Conservation (phyloP, 2,888 invertebrate genomes). For the Ryuthela nishihirai region DNA sequence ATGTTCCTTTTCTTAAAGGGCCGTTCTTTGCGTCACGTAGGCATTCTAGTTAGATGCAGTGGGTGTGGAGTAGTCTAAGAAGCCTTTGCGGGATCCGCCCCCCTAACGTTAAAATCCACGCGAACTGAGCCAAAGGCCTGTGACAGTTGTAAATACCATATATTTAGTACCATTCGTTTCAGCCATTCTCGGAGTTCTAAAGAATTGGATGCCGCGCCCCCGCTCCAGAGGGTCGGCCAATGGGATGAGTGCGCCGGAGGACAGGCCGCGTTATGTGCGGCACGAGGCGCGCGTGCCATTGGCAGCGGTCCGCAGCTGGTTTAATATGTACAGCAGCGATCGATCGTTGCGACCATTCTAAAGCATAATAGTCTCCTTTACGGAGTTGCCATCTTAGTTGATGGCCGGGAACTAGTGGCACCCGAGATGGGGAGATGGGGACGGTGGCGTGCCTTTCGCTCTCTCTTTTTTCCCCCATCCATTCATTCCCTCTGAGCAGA, state of each 20-base stretch:
- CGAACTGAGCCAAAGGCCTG: conserved; percentile 30
- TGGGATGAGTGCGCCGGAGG: conserved; percentile 20
- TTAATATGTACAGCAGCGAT: no score
- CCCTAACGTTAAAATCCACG: conserved; percentile 31
- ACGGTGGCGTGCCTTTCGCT: no score
- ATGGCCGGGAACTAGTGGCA: no score
- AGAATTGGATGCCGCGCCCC: conserved; percentile 18
- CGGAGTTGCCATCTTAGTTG: conserved; percentile 35
- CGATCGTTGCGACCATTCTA: conserved; percentile 37
- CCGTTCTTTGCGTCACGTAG: no score
- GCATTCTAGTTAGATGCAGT: no score
- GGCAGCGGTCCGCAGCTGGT: conserved; percentile 15
- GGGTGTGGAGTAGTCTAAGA: conserved; percentile 34
- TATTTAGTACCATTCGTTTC: conserved; percentile 38
- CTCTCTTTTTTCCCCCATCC: conserved; percentile 30
- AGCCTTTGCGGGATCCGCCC: conserved; percentile 24
- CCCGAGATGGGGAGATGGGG: no score
- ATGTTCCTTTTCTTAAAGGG: no score
- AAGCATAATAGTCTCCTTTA: conserved; percentile 13
- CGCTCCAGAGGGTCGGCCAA: conserved; percentile 15
- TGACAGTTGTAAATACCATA: conserved; percentile 32
- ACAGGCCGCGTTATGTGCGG: conserved; percentile 33
- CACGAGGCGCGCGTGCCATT: conserved; percentile 18
- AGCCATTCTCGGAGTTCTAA: conserved; percentile 31
- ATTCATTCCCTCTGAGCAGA: conserved; percentile 20